Evolutionary conservation across 1,140 invertebrate species (phyloP).

Genomic region (Oscheius sp.): DNA sequence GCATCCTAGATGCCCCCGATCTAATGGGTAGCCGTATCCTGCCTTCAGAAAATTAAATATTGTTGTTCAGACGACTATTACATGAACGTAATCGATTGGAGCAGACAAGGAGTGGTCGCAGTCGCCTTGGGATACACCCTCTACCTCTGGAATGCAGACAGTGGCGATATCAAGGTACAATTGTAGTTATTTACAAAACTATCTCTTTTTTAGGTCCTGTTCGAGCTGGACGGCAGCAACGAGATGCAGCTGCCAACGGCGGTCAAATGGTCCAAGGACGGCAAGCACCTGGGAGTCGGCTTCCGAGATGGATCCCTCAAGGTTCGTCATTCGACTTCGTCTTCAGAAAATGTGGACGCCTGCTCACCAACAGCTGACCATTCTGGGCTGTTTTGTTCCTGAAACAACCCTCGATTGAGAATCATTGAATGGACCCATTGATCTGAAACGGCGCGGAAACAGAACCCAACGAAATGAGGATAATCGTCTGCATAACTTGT

Average conservation of each 20-base stretch:
- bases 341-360: not conserved
- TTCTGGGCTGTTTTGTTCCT: not conserved
- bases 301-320: slow-evolving; percentile 21
- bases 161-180: slow-evolving; percentile 16
- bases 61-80: slow-evolving; percentile 25
- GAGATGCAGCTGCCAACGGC: slow-evolving; percentile 14
- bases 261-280: slow-evolving; percentile 29
- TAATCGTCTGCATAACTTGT: not conserved
- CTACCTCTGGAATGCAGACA: slow-evolving; percentile 30
- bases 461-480: not conserved
- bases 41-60: not conserved
- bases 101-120: slow-evolving; percentile 11
- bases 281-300: slow-evolving; percentile 18
- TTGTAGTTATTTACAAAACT: not conserved
- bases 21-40: slow-evolving; percentile 16
- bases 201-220: not conserved
- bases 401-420: not conserved
- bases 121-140: slow-evolving; percentile 23
- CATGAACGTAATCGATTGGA: slow-evolving; percentile 30
- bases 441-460: not conserved
- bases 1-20: slow-evolving; percentile 31
- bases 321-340: not conserved
- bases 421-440: not conserved
- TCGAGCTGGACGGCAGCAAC: slow-evolving; percentile 1
- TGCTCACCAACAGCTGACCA: not conserved